Percentiles rank a stretch among this genome's conserved stretches.
Conservation (phyloP, 2,888 invertebrate species). For the Dromius quadrimaculatus region DNA sequence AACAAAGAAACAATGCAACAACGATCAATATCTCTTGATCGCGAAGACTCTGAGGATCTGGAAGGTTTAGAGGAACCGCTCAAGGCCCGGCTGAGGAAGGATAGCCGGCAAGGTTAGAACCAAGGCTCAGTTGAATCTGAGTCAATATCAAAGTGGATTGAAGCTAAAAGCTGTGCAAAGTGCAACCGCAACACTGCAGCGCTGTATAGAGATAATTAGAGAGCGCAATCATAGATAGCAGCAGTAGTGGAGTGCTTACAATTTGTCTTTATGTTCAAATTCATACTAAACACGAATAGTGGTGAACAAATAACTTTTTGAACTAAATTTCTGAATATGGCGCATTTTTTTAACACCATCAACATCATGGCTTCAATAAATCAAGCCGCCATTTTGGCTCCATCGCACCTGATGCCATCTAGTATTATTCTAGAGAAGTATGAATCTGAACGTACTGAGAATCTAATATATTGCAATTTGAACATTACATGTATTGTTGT, state of each 20-base stretch:
- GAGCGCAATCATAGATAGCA: conserved; percentile 38
- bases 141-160: background rate
- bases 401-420: no score
- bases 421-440: no score
- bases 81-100: conserved; percentile 73
- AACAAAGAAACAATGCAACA: conserved; percentile 75
- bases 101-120: conserved; percentile 74
- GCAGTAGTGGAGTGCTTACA: conserved; percentile 39
- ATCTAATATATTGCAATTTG: conserved; percentile 16
- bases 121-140: background rate
- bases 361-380: no score
- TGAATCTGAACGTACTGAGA: no score
- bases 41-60: conserved; percentile 72
- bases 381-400: no score
- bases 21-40: conserved; percentile 74
- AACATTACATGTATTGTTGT: conserved; percentile 45
- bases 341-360: no score
- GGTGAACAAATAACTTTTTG: no score
- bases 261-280: conserved; percentile 27
- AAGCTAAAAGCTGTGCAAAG: conserved; percentile 26
- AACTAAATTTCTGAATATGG: no score
- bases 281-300: no score
- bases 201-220: conserved; percentile 33
- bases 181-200: conserved; percentile 21
- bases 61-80: conserved; percentile 78